Conservation (phyloP, 2,113 vertebrate species). For the Pagrus major region DNA sequence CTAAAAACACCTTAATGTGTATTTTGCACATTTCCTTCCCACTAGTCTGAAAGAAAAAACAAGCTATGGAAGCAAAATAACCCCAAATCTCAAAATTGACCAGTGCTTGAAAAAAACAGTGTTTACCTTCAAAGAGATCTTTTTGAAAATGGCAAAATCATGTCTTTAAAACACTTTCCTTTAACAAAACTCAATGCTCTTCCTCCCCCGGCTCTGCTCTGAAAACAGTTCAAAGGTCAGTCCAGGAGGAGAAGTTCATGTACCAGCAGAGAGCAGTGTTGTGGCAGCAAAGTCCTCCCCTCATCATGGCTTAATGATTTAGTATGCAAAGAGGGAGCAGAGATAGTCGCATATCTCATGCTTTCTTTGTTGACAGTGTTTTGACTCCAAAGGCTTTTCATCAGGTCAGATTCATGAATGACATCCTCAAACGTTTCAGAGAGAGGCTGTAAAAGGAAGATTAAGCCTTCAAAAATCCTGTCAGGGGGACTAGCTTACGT, state of each 20-base stretch:
- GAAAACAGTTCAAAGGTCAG: constrained; percentile 51
- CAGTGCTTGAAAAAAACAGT: no score
- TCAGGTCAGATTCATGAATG: constrained; percentile 70
- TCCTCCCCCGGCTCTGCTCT: constrained; percentile 6
- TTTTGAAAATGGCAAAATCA: not conserved
- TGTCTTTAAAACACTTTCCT: not conserved
- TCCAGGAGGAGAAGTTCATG: constrained; percentile 34
- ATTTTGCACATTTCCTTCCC: no score
- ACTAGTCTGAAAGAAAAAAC: no score
- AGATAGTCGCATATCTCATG: constrained; percentile 55
- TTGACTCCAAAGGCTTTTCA: constrained; percentile 70
- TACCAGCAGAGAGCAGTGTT: constrained; percentile 86
- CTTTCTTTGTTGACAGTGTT: constrained; percentile 63
- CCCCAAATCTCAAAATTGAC: no score
- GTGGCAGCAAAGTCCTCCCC: constrained; percentile 73
- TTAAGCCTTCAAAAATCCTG: constrained; percentile 64
- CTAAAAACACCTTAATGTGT: no score
- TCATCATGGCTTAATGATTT: constrained; percentile 42
- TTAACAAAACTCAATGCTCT: not conserved
- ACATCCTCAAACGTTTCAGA: constrained; percentile 45
- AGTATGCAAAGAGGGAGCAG: constrained; percentile 66
- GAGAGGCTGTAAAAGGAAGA: constrained; percentile 59
- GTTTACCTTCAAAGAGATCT: no score
- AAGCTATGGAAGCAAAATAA: no score
- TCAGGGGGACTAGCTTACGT: constrained; percentile 32